Evolutionary conservation across 1,140 invertebrate genomes (phyloP), one percentile per base, ranked within the genome.

Genomic region (Brachionus sp.): DNA sequence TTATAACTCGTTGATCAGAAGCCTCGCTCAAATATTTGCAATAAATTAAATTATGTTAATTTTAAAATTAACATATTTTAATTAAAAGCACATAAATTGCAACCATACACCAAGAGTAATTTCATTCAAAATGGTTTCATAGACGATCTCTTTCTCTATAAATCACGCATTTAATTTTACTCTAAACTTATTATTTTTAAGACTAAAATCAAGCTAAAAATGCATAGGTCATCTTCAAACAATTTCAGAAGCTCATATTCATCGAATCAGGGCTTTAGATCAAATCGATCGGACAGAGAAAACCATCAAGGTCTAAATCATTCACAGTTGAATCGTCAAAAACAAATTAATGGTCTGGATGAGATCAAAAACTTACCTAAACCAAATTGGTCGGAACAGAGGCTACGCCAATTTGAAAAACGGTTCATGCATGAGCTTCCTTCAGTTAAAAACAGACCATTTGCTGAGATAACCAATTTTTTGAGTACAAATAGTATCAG

Each of bases 341-440:
- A 66, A 37, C 64, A 66, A 66, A 12, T 66, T 3, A 66, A 66
- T 16, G 33, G 64, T 10, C 33, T 66, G 1, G 64, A 66, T 25
- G 64, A 66, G 3, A 66, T 66, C n/a, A 66, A 66, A 66, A 66
- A 66, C 33, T 25, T 73, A 35, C 68, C 68, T 12, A 73, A 73
- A 16, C 68, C 68, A 10, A 25, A 73, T 35, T 73, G 68, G 68
- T 37, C 33, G 3, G 16, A 42, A 9, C 16, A 39, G 0, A 4
- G 37, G 0, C 37, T 73, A 16, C 33, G 16, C 2, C 12, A 73
- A 7, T 73, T 73, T 23, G 68, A 73, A 4, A 73, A 73, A 42
- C 37, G 39, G 4, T 73, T 73, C 37, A 12, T 39, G 19, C 33
- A 39, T 42, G 68, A 73, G 16, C 19, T 23, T 3, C 68, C 33